phyloP scores from a whole-genome alignment of 2,888 invertebrate genomes.

The Antheraea assamensis region DNA sequence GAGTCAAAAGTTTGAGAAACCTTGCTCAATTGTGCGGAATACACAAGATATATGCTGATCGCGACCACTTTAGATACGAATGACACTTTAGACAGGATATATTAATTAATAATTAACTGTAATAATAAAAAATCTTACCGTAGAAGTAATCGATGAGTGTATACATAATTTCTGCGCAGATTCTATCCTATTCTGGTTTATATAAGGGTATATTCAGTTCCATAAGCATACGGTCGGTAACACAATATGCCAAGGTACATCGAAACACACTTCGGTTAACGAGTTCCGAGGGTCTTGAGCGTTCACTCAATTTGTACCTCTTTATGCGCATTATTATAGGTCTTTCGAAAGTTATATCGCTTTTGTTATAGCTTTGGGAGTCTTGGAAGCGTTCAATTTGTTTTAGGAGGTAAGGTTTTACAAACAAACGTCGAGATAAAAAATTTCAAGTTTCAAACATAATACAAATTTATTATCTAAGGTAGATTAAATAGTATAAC shows the following conservation, averaged over 20 bases:
- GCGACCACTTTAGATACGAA: no score
- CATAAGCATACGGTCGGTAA: conserved; percentile 26
- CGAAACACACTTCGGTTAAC: conserved; percentile 50
- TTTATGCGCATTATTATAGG: conserved; percentile 37
- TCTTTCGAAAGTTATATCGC: conserved; percentile 31
- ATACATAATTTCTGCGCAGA: not conserved
- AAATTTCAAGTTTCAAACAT: not conserved
- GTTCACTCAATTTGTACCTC: conserved; percentile 46
- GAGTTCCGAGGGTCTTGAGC: conserved; percentile 32
- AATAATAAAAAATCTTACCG: not conserved
- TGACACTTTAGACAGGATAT: not conserved
- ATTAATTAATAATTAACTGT: not conserved
- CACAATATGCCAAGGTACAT: conserved; percentile 35
- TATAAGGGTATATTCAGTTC: conserved; percentile 34
- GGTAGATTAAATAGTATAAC: not conserved
- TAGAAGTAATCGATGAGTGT: not conserved
- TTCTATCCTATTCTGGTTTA: conserved; percentile 25
- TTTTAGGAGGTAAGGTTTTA: not conserved
- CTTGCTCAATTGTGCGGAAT: no score
- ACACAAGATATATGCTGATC: no score
- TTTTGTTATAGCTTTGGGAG: conserved; percentile 20
- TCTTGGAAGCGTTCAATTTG: conserved; percentile 16
- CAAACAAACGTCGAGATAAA: not conserved
- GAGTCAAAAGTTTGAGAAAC: no score
- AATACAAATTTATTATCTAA: not conserved